Percentiles rank a stretch among this genome's conserved stretches.
Evolutionary conservation across 2,888 invertebrate genomes (phyloP).

Genomic region (Euplagia quadripunctaria): DNA sequence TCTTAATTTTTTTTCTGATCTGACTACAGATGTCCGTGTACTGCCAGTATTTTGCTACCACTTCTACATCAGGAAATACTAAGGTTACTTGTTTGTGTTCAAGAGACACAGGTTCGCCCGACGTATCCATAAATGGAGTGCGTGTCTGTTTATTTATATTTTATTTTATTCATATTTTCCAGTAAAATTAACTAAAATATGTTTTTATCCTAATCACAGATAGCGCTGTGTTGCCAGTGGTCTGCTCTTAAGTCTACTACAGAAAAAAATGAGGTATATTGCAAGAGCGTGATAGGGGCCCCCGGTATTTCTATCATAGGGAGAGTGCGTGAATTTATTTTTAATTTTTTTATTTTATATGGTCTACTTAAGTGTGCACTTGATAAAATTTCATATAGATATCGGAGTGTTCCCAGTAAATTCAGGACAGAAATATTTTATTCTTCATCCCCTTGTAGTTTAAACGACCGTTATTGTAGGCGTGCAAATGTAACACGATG

Average conservation of each 20-base stretch:
- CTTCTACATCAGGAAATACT: background rate
- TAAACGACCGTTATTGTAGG: background rate
- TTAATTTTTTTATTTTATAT: background rate
- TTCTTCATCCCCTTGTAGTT: background rate
- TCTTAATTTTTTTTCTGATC: background rate
- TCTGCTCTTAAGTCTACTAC: background rate
- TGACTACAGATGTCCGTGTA: background rate
- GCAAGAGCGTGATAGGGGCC: constrained; percentile 19
- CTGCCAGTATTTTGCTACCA: background rate
- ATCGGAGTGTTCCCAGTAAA: background rate
- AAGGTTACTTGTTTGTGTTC: constrained; percentile 1
- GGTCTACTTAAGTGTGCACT: background rate
- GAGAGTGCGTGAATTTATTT: constrained; percentile 52
- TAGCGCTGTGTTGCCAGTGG: constrained; percentile 1
- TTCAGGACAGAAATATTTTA: background rate
- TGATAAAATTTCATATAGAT: background rate
- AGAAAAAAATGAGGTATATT: background rate
- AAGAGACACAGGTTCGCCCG: background rate
- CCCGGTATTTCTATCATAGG: constrained; percentile 61
- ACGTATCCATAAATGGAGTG: constrained; percentile 1
- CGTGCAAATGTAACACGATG: background rate
- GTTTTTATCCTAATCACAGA: background rate
- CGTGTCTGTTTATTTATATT: background rate
- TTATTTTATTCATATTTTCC: background rate
- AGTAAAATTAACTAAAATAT: background rate